Base-by-base conservation (phyloP, 2,797 vertebrate genomes). In the Pseudotriccus pelzelni region DNA sequence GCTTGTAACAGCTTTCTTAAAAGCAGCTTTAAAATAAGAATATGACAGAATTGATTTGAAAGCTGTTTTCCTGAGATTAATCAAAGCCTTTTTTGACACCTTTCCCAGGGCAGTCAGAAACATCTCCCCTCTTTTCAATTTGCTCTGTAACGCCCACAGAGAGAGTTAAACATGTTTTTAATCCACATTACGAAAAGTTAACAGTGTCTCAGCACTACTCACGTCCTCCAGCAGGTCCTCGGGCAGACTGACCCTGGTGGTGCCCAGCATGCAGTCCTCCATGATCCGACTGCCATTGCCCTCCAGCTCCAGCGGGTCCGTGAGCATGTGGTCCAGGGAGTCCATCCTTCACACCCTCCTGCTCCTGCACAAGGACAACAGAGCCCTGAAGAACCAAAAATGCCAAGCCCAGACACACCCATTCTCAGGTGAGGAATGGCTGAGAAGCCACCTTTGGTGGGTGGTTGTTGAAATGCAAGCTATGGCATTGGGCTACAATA, bases 191-290 rank as follows among this genome's bases (percentile, higher is more conserved):
- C 3, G 25, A 27, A 14, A 47, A 68, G 2, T 15, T 12, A 14
- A 39, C 37, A n/a, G 28, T 5, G 5, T 36, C 44, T 46, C 8
- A 8, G 34, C 7, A 0, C 28, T 36, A 97, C 99, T 99, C 94
- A 99, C 99, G 46, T 99, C 99, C 94, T 99, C 99, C 37, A 99
- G 98, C 6, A 99, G 98, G 90, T 99, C 99, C 96, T 99, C 99
- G 0, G 99, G 99, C 41, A 99, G 98, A 46, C 98, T 99, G 39
- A 99, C 98, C 63, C 98, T 98, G 52, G 98, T 98, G 95, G 98
- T 97, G 23, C 99, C 99, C 94, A 99, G 93, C 97, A 99, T 98
- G 85, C 99, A 99, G 67, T 99, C 99, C 95, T 99, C 99, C 98
- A 99, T 99, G 83, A 99, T 98, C 19, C 98, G 97, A 0, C 98